phyloP scores from a whole-genome alignment of 2,797 vertebrate genomes.

The Gymnopithys bicolor region DNA sequence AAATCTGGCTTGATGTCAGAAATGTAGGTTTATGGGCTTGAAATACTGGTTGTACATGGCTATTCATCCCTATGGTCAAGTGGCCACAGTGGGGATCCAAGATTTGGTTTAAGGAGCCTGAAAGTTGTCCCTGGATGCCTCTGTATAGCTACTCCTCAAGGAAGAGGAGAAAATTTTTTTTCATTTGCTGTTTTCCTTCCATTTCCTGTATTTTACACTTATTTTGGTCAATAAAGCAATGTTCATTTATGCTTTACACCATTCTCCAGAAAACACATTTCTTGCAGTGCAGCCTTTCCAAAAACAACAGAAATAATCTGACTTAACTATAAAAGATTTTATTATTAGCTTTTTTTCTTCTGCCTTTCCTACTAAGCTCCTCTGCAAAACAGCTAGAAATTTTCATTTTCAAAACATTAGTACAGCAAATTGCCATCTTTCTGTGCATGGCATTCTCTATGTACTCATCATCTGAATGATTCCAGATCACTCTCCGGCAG shows the following conservation, averaged over 20 bases:
- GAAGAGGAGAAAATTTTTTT: neutral
- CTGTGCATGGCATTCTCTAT: slow-evolving; percentile 68
- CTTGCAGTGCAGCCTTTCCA: neutral
- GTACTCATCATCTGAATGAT: slow-evolving; percentile 77
- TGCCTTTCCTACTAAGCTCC: slow-evolving; percentile 64
- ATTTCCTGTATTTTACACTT: neutral
- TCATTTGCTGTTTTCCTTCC: neutral
- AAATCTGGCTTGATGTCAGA: neutral
- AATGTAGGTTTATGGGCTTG: neutral
- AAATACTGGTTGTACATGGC: neutral
- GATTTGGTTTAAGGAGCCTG: rapidly evolving
- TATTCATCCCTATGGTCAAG: neutral
- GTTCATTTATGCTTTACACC: slow-evolving; percentile 7
- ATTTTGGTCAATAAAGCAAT: neutral
- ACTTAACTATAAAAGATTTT: slow-evolving; percentile 30
- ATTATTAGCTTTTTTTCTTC: slow-evolving; percentile 3
- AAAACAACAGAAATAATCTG: slow-evolving; percentile 52
- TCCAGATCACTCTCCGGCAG: slow-evolving; percentile 71
- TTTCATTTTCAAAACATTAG: slow-evolving; percentile 77
- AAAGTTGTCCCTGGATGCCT: neutral
- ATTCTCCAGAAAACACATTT: slow-evolving; percentile 6
- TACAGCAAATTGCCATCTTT: slow-evolving; percentile 77
- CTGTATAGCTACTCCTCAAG: neutral
- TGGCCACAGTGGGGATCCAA: neutral
- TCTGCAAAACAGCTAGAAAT: slow-evolving; percentile 71